Percentiles rank a stretch among this genome's conserved stretches.
Evolutionary conservation across 2,888 invertebrate genomes (phyloP).

Genomic region (Napeogenes inachia): DNA sequence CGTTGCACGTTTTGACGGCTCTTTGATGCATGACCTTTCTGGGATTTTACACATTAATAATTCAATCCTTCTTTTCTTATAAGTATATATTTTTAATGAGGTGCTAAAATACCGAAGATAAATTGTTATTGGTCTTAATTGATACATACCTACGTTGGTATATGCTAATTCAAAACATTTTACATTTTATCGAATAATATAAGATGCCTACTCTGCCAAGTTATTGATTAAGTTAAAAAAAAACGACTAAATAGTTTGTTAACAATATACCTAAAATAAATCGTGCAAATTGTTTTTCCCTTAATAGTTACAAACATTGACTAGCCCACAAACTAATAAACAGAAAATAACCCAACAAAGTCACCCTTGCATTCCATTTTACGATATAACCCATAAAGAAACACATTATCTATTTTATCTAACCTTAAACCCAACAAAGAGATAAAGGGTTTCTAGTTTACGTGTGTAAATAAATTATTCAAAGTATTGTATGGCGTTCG

Average conservation of each 20-base stretch:
- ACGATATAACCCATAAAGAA: constrained; percentile 66
- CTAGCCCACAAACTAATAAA: constrained; percentile 25
- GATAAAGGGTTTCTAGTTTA: constrained; percentile 68
- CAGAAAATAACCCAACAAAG: constrained; percentile 53
- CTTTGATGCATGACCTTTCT: constrained; percentile 32
- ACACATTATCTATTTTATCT: constrained; percentile 72
- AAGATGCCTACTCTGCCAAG: too few relatives aligned
- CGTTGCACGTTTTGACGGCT: constrained; percentile 30
- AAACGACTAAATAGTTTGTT: neutral
- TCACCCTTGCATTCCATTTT: constrained; percentile 46
- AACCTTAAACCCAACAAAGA: constrained; percentile 67
- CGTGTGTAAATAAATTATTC: constrained; percentile 72
- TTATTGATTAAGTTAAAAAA: too few relatives aligned
- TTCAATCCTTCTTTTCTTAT: constrained; percentile 29
- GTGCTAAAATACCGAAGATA: constrained; percentile 31
- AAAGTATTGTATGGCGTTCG: constrained; percentile 53
- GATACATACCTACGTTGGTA: constrained; percentile 8
- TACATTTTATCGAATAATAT: too few relatives aligned
- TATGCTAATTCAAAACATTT: neutral
- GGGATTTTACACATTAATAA: constrained; percentile 32
- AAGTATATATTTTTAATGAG: constrained; percentile 30
- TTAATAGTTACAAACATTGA: constrained; percentile 11
- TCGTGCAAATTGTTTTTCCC: constrained; percentile 8
- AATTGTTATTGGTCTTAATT: constrained; percentile 23
- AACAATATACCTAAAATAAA: neutral